Conservation (phyloP, 2,888 invertebrate genomes). For the Eupithecia insigniata region DNA sequence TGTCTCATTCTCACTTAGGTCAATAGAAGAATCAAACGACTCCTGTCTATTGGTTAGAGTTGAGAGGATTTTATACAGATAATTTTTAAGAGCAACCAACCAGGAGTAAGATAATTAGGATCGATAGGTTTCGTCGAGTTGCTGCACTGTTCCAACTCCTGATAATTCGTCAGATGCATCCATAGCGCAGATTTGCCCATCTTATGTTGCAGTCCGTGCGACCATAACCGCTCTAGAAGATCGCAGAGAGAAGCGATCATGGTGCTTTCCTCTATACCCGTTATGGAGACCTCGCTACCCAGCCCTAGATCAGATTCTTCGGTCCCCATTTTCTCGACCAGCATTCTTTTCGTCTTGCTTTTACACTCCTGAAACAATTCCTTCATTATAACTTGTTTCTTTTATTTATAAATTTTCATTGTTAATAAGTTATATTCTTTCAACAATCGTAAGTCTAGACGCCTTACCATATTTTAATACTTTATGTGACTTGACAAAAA, state of each 20-base stretch:
- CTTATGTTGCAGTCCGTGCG: conserved; percentile 97
- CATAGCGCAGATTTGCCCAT: conserved; percentile 98
- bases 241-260: conserved; percentile 99
- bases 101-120: conserved; percentile 82
- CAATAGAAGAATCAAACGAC: neutral
- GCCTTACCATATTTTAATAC: too few species aligned
- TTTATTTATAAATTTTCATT: neutral
- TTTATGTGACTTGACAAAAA: neutral
- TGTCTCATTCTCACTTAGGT: neutral
- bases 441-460: too few species aligned
- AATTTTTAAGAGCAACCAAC: conserved; percentile 57
- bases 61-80: neutral
- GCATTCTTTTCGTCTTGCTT: conserved; percentile 98
- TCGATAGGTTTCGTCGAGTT: conserved; percentile 81
- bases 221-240: conserved; percentile 98
- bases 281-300: conserved; percentile 88
- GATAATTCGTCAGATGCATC: conserved; percentile 96
- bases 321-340: conserved; percentile 99
- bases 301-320: conserved; percentile 98
- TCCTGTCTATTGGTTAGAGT: neutral
- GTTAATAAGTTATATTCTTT: neutral
- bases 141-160: conserved; percentile 90
- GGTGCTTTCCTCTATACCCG: conserved; percentile 97
- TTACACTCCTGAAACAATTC: conserved; percentile 89
- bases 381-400: neutral